Base-by-base conservation (phyloP, 37 sponge, comb jelly and placozoan species). In the Chondrosia reniformis region DNA sequence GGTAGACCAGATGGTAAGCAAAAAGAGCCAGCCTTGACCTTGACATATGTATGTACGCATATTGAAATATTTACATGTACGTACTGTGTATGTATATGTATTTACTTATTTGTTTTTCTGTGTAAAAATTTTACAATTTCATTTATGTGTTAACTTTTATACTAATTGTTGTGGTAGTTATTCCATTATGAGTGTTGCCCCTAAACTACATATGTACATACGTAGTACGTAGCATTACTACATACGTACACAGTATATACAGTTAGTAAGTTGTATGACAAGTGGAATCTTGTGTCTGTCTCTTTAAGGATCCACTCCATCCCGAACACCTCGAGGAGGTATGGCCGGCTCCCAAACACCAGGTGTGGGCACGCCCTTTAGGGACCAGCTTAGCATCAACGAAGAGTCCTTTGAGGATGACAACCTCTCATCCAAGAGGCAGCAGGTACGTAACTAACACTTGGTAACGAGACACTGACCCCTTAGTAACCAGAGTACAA, bases 351-450 rank as follows among this genome's bases (percentile, higher is more conserved):
- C 27, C 39, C 63, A 76, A 13, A 77, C 63, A 34, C 85, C 93
- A 4, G 86, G 90, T 8, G 66, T 80, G 0, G 83, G 87, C 33
- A 93, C 93, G 31, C 93, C 96, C 57, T 69, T 96, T 2, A 69
- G 96, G 41, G 96, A 96, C 63, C 82, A 96, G 72, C 84, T 96
- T 22, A 88, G 74, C 59, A 96, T 96, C 45, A 96, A 96, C 67
- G 84, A 78, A 31, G 17, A 63, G 57, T 1, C n/a, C 3, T 55
- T 79, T 27, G 79, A 79, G 10, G 82, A 81, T 12, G 73, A 46
- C 39, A 12, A 32, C 15, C 24, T 58, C 39, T 17, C 59, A 22
- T 3, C 54, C 27, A 76, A 55, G 59, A 76, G 38, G 21, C 77
- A 76, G 31, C 77, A 76, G 56, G 77, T 76, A 30, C 42, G 67